Conservation (phyloP, 1,140 invertebrate species). For the Monochamus saltuarius region DNA sequence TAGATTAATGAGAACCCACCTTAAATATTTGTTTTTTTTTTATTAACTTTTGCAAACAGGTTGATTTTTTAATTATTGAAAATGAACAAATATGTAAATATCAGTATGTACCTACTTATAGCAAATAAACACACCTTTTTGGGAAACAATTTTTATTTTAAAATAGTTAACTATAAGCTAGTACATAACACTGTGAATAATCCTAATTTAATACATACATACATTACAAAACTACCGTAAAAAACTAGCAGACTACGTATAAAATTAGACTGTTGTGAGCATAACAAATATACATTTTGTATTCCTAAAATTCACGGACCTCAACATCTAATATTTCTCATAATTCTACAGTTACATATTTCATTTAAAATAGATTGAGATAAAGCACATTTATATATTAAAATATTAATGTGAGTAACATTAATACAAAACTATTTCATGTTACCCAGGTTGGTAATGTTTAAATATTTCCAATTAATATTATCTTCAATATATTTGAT, state of each 20-base stretch:
- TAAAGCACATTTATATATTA: too few relatives aligned
- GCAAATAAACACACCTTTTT: conserved; percentile 16
- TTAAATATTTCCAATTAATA: too few relatives aligned
- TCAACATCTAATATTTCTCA: background rate
- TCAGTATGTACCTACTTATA: background rate
- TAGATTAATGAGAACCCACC: too few relatives aligned
- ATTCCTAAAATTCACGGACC: conserved; percentile 12
- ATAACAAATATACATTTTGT: conserved; percentile 36
- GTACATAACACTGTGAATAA: conserved; percentile 35
- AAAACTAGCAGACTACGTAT: conserved; percentile 43
- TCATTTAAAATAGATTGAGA: too few relatives aligned
- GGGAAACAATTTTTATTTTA: conserved; percentile 36
- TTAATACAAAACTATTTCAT: too few relatives aligned
- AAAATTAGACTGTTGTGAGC: conserved; percentile 46
- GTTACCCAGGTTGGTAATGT: too few relatives aligned
- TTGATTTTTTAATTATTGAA: too few relatives aligned
- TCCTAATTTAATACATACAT: conserved; percentile 24
- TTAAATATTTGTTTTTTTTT: too few relatives aligned
- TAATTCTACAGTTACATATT: too few relatives aligned
- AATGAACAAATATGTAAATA: conserved; percentile 5
- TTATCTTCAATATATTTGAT: too few relatives aligned
- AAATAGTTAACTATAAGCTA: conserved; percentile 33
- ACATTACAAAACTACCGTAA: conserved; percentile 37
- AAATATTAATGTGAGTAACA: too few relatives aligned
- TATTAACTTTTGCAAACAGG: too few relatives aligned